phyloP scores from a whole-genome alignment of 2,113 vertebrate genomes.

The Sinosuthora webbiana region DNA sequence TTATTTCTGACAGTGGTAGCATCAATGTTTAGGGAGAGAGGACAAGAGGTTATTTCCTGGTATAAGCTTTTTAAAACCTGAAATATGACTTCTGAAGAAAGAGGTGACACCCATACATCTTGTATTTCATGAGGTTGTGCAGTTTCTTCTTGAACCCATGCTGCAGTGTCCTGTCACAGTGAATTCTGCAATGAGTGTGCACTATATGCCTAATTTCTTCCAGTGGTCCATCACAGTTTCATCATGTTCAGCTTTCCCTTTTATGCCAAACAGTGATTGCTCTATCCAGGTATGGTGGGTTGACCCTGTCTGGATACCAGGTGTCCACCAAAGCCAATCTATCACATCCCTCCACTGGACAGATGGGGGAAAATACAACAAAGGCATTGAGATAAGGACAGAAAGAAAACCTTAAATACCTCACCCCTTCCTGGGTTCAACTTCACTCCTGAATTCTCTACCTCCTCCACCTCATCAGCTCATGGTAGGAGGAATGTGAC shows the following conservation, averaged over 20 bases:
- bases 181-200: neutral
- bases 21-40: neutral
- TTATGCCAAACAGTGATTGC: neutral
- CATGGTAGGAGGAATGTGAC: accelerated
- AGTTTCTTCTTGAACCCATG: neutral
- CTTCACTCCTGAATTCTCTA: neutral
- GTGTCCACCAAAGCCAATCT: neutral
- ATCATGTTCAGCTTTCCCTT: neutral
- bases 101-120: accelerated
- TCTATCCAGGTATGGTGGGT: neutral
- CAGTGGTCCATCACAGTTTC: neutral
- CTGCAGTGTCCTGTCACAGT: neutral
- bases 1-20: neutral
- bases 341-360: neutral
- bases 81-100: neutral
- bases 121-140: neutral
- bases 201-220: neutral
- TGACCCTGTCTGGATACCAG: neutral
- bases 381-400: neutral
- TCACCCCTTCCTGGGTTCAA: neutral
- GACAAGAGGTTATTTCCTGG: neutral
- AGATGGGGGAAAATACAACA: neutral
- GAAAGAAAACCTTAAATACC: neutral
- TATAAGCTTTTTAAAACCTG: neutral
- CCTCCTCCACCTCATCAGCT: accelerated